Conservation (phyloP, 1,140 invertebrate species). For the Sitophilus oryzae region DNA sequence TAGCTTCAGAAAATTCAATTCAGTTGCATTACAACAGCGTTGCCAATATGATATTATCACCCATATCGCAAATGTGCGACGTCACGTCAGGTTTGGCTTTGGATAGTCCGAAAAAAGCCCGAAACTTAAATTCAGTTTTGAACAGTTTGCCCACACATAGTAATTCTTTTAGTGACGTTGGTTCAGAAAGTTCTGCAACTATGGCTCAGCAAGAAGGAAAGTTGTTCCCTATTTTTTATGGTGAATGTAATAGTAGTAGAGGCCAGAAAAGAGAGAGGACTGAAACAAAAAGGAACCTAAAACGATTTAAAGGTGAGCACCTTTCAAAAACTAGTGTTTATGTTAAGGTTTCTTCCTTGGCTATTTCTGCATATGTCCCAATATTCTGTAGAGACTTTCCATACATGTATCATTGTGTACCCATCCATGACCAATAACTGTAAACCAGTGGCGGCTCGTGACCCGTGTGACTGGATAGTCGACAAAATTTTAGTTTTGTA, state of each 20-base stretch:
- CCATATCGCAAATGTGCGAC: constrained; percentile 49
- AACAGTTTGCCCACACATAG: constrained; percentile 21
- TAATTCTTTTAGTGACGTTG: not conserved
- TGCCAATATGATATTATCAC: constrained; percentile 42
- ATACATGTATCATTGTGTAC: no score
- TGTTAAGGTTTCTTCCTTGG: not conserved
- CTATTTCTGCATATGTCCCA: no score
- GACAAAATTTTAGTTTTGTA: no score
- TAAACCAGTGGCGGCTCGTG: no score
- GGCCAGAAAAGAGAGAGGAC: constrained; percentile 37
- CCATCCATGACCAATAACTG: no score
- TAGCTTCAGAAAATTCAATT: constrained; percentile 30
- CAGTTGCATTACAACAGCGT: constrained; percentile 15
- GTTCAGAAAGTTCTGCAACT: constrained; percentile 10
- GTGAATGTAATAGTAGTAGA: not conserved
- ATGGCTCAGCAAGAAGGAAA: constrained; percentile 14
- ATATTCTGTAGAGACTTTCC: no score
- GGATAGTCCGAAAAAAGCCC: constrained; percentile 37
- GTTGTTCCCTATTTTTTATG: constrained; percentile 40
- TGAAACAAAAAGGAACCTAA: constrained; percentile 4
- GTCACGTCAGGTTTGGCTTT: constrained; percentile 48
- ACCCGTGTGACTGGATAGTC: no score
- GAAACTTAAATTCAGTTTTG: constrained; percentile 32
- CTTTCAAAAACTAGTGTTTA: not conserved
- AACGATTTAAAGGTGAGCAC: constrained; percentile 22